Evolutionary conservation across 2,113 vertebrate species (phyloP).

Genomic region (Oreocharis arfaki): DNA sequence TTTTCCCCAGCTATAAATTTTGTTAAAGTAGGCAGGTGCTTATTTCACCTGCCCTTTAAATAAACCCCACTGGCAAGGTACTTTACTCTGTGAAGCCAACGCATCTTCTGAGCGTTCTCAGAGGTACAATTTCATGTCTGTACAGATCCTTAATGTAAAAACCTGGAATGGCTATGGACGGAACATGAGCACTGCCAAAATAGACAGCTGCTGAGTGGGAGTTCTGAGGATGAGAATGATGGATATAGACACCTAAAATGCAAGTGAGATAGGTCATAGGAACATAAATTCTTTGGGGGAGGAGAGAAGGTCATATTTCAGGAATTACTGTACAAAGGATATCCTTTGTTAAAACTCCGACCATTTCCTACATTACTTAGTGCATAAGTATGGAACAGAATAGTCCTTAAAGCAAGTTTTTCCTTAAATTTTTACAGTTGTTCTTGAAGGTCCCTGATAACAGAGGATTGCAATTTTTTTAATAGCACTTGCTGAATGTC

Average conservation of each 20-base stretch:
- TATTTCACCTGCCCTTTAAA: constrained; percentile 37
- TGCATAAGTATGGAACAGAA: not conserved
- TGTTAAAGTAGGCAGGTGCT: constrained; percentile 10
- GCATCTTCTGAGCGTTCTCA: not conserved
- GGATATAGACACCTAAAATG: constrained; percentile 19
- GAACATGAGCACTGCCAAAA: constrained; percentile 32
- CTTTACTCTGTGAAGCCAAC: not conserved
- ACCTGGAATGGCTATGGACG: not conserved
- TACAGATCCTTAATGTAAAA: constrained; percentile 34
- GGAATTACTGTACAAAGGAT: not conserved
- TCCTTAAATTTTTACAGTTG: not conserved
- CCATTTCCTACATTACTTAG: not conserved
- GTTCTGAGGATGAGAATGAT: constrained; percentile 31
- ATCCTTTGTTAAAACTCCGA: not conserved
- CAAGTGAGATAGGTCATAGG: constrained; percentile 2
- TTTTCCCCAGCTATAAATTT: not conserved
- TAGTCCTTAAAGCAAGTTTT: not conserved
- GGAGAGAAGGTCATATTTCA: constrained; percentile 3
- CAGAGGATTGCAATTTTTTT: not conserved
- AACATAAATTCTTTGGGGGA: not conserved
- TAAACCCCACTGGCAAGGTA: constrained; percentile 13
- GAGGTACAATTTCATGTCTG: not conserved
- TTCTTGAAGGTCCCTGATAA: not conserved
- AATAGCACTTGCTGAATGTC: not conserved
- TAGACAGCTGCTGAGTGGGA: constrained; percentile 59